Percentiles rank a stretch among this genome's conserved stretches.
These are phyloP conservation scores for Drosophila pegasa DNA, from an alignment of 2,888 invertebrate species.

Conservation along the genomic window DNA sequence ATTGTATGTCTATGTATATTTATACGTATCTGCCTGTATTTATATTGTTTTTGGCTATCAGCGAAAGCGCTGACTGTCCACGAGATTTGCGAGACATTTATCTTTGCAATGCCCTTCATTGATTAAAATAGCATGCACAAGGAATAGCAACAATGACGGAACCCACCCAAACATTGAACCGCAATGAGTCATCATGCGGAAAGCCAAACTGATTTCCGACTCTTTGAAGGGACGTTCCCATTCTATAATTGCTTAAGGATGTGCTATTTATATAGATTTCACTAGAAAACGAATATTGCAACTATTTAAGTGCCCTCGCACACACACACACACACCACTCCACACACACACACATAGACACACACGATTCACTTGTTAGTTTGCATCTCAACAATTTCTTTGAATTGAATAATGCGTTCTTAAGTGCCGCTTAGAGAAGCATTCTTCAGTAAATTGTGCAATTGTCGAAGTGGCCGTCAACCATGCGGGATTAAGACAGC, in stretches of 20 bases:
- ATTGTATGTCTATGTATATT: neutral
- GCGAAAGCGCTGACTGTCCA: slow-evolving; percentile 27
- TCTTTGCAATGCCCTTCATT: slow-evolving; percentile 38
- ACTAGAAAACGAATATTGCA: slow-evolving; percentile 4
- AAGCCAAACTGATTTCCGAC: slow-evolving; percentile 6
- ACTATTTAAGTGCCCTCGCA: neutral
- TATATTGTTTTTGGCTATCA: slow-evolving; percentile 9
- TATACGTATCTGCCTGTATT: slow-evolving; percentile 9
- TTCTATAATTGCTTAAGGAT: neutral
- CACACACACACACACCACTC: neutral
- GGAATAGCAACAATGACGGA: slow-evolving; percentile 14
- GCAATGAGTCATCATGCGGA: slow-evolving; percentile 41
- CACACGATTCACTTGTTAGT: slow-evolving; percentile 6
- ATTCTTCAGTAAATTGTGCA: slow-evolving; percentile 81
- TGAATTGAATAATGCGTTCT: slow-evolving; percentile 81
- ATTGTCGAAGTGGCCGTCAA: slow-evolving; percentile 62
- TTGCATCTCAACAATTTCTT: slow-evolving; percentile 44
- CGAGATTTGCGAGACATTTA: slow-evolving; percentile 48
- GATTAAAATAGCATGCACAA: slow-evolving; percentile 40
- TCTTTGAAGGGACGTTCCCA: slow-evolving; percentile 4
- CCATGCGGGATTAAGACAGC: slow-evolving; percentile 40
- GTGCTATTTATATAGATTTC: slow-evolving; percentile 9
- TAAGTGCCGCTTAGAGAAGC: slow-evolving; percentile 82
- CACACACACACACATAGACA: neutral
- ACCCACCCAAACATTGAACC: slow-evolving; percentile 14